Percentiles rank a stretch among this genome's conserved stretches.
These are phyloP conservation scores for Corydoras sp. DNA, from an alignment of 2,113 vertebrate genomes.

Conservation along the genomic window DNA sequence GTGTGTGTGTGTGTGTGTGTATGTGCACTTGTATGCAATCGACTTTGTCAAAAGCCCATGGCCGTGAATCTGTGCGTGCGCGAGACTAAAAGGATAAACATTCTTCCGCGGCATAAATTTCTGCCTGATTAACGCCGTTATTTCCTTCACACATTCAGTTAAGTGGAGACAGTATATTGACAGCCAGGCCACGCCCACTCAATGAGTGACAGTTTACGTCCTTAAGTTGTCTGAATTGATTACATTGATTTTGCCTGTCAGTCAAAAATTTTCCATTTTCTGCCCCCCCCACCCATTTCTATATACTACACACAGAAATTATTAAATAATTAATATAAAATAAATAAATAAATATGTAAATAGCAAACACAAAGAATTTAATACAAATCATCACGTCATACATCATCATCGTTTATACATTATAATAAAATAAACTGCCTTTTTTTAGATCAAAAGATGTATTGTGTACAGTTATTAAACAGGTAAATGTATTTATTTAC, in stretches of 20 bases:
- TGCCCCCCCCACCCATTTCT: not conserved
- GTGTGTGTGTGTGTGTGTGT: conserved; percentile 1
- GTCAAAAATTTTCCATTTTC: conserved; percentile 4
- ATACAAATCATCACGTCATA: too few species aligned
- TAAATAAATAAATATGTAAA: too few species aligned
- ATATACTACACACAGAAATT: not conserved
- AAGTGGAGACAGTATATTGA: conserved; percentile 15
- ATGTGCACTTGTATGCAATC: too few species aligned
- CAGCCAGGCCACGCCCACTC: conserved; percentile 10
- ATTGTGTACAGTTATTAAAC: too few species aligned
- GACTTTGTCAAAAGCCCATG: not conserved
- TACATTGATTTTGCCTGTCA: conserved; percentile 33
- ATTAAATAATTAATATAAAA: not conserved
- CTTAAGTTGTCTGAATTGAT: conserved; percentile 26
- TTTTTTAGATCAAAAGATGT: too few species aligned
- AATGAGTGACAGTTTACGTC: conserved; percentile 26
- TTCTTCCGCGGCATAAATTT: conserved; percentile 11
- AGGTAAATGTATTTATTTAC: too few species aligned
- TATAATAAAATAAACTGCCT: too few species aligned
- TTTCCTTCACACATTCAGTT: conserved; percentile 16
- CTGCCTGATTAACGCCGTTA: not conserved
- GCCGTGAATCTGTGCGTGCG: conserved; percentile 9
- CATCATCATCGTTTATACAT: too few species aligned
- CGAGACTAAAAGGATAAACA: conserved; percentile 13
- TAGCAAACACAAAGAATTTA: too few species aligned